These are phyloP conservation scores for Apotomis betuletana DNA, from an alignment of 2,888 invertebrate species.

Conservation along the genomic window DNA sequence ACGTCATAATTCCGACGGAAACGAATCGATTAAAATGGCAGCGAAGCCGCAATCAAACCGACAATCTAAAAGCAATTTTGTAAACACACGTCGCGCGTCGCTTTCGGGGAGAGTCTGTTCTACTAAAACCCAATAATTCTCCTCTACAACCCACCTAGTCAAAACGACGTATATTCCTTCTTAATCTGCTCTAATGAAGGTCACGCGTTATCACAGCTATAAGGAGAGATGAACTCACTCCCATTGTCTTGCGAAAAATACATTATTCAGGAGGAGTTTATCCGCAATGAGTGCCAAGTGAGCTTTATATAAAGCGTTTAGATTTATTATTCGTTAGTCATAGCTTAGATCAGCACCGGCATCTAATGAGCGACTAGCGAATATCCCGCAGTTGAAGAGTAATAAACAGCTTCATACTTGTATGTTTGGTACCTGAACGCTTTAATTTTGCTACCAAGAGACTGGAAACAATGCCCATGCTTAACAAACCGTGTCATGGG, in stretches of 20 bases:
- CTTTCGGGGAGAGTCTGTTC: conserved; percentile 52
- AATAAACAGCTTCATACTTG: background rate
- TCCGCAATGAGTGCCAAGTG: conserved; percentile 19
- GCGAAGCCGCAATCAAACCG: conserved; percentile 49
- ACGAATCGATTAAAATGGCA: conserved; percentile 44
- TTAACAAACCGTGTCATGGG: conserved; percentile 14
- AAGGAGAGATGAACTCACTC: conserved; percentile 55
- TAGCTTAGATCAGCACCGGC: background rate
- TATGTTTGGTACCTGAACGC: background rate
- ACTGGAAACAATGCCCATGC: conserved; percentile 23
- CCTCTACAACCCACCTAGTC: conserved; percentile 33
- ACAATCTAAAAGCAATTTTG: conserved; percentile 48
- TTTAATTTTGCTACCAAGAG: conserved; percentile 1
- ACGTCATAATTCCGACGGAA: conserved; percentile 35
- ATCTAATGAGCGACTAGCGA: conserved; percentile 8
- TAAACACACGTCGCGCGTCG: conserved; percentile 51
- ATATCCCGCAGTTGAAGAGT: background rate
- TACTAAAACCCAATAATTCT: conserved; percentile 34
- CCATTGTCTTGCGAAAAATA: conserved; percentile 43
- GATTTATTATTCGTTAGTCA: conserved; percentile 34
- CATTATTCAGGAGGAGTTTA: conserved; percentile 42
- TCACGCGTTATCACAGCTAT: conserved; percentile 45
- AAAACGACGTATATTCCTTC: background rate
- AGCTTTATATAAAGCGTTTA: conserved; percentile 31
- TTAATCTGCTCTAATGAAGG: background rate